Base-by-base conservation (phyloP, 2,888 invertebrate genomes). In the Cerastis leucographa region DNA sequence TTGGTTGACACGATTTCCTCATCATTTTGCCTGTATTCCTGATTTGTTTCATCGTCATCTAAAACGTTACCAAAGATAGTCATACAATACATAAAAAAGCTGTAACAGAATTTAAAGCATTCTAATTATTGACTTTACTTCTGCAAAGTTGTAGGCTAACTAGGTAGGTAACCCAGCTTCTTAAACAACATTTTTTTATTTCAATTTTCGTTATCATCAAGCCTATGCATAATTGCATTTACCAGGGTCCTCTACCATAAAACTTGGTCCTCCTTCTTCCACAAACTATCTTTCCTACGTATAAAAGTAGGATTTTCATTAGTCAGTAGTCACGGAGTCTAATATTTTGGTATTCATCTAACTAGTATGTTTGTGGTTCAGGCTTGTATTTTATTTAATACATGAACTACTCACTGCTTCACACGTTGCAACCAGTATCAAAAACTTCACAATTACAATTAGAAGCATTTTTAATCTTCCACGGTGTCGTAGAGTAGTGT, bases 1-100 rank as follows among this genome's bases (percentile, higher is more conserved):
- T 98, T 3, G 97, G 97, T 78, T 97, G 94, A 85, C 98, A 98
- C 0, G 97, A 94, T 89, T 97, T 97, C 68, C 98, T 94, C 93
- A 98, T 97, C 89, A 97, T 94, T 91, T 97, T 97, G 1, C 97
- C 97, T 0, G 98, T 97, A 29, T 97, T 96, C 88, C 92, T 97
- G 90, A 98, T 94, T 92, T 98, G 98, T 76, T 97, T 97, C 93
- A 96, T 95, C 12, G 97, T 96, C 97, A 97, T 96, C 97, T 97
- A 92, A 76, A 93, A 93, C 46, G 1, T 56, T 64, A 14, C 1
- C 29, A 68, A 62, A 64, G 4, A 22, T 14, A 12, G 11, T 40
- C 7, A 8, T 29, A 12, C 8, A 62, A 40, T 40, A 62, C 14
- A 7, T 22, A 22, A 17, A 22, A 40, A 62, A 22, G 12, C 22